Evolutionary conservation across 1,140 invertebrate species (phyloP).

Genomic region (Medauroidea extradentata): DNA sequence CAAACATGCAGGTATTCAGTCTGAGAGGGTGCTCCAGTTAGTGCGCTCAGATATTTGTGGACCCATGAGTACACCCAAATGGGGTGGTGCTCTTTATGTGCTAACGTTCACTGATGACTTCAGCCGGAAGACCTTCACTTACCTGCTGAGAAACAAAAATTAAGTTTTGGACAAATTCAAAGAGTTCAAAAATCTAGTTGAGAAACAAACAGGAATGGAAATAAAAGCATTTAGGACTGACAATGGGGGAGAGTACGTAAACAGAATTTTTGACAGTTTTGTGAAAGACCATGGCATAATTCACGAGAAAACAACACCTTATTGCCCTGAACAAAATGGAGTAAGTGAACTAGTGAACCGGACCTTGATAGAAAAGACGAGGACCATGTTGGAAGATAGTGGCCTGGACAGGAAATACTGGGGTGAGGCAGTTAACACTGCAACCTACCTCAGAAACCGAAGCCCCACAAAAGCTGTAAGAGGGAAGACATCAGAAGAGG

Average conservation of each 20-base stretch:
- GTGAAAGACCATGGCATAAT: conserved; percentile 22
- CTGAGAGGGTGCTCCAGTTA: conserved; percentile 10
- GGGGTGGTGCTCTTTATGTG: conserved; percentile 38
- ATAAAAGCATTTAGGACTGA: conserved; percentile 38
- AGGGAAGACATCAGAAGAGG: conserved; percentile 26
- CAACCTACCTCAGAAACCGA: conserved; percentile 36
- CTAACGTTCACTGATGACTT: conserved; percentile 36
- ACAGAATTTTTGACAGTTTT: conserved; percentile 27
- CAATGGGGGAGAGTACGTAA: conserved; percentile 43
- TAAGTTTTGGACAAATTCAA: conserved; percentile 34
- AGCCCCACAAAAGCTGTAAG: conserved; percentile 24
- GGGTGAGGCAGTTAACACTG: conserved; percentile 36
- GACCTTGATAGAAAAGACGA: conserved; percentile 26
- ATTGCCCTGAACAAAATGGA: conserved; percentile 36
- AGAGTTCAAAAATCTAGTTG: conserved; percentile 31
- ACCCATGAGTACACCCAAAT: conserved; percentile 21
- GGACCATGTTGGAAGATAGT: conserved; percentile 25
- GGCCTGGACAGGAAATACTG: conserved; percentile 29
- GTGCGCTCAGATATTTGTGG: conserved; percentile 5
- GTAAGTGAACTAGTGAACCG: conserved; percentile 32
- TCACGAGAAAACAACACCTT: conserved; percentile 25
- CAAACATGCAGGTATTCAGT: conserved; percentile 12
- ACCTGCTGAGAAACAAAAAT: conserved; percentile 28
- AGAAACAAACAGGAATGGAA: conserved; percentile 32
- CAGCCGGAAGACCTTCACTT: conserved; percentile 22